Base-by-base conservation (phyloP, 2,888 invertebrate genomes). In the Eudasyphora cyanicolor region DNA sequence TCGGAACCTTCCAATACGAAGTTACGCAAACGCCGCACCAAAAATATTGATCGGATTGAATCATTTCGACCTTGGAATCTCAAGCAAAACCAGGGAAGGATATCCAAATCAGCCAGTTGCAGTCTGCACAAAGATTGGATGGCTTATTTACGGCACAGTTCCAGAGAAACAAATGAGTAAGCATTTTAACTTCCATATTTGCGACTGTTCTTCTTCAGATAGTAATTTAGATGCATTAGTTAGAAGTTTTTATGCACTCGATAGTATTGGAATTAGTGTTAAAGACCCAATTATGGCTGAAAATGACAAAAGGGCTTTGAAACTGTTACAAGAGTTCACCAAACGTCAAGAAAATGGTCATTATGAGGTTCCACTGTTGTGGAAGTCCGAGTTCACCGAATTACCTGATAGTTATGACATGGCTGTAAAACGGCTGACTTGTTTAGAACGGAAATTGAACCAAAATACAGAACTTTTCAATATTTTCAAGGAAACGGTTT, bases 131-230 rank as follows among this genome's bases (percentile, higher is more conserved):
- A 69, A 29, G 12, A 24, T 78, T 21, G 42, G 67, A 2, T 54
- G 54, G 76, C 49, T 81, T 2, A 71, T 76, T 17, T 73, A 81
- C n/a, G 67, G 70, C 0, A 14, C 71, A 12, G 24, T 51, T 24
- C 19, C 12, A 38, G 29, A 14, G 0, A 60, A n/a, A 45, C 2
- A 10, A 2, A 14, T 27, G 71, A 64, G 38, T 73, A 71, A 81
- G 54, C 10, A 62, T 71, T 54, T 57, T 14, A 74, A 51, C n/a
- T 49, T 69, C 24, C 45, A 69, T 60, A 45, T 42, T 69, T 45
- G 64, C 19, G 38, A 64, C 21, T 64, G 64, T 64, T 38, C 12
- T 64, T n/a, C n/a, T n/a, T 8, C 2, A 14, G n/a, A 19, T 64
- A 38, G 38, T 19, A 32, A n/a, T 5, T 38, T 64, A 38, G 64